Evolutionary conservation across 2,888 invertebrate genomes (phyloP), one percentile per base, ranked within the genome.

Genomic region (Drosophila vallismaia): DNA sequence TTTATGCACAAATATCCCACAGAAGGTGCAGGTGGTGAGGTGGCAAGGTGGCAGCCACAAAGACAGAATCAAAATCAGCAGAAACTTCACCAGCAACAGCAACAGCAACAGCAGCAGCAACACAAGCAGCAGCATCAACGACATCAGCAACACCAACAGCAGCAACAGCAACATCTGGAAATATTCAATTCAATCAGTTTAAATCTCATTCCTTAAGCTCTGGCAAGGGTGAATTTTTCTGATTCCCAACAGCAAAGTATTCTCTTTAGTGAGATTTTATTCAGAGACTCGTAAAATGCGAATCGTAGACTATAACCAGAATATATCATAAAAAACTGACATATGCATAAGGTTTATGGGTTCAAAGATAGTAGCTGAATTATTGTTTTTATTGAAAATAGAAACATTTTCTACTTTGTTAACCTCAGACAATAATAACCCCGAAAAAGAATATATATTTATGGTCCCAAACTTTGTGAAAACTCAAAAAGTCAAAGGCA

Each of bases 171-270:
- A 75, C 81, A 81, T 76, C 74, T 54, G 64, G 64, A 42, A 51
- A 77, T 58, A 66, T 75, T 80, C 77, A 84, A 84, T 80, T 84
- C 78, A 84, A 86, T 84, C 81, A 69, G 70, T 63, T 56, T 38
- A 46, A 50, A 69, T 69, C 71, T 71, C 62, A 7, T 36, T 26
- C 51, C 51, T 48, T 50, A 62, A 71, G 71, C 64, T 56, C 36
- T 36, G 36, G 19, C 55, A 1, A 7, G 38, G 5, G 46, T 19
- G 12, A 29, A 29, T 67, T 79, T 76, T 70, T 68, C 51, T 74
- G 79, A 67, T 71, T 80, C 33, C 9, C 46, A 55, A 24, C 12
- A 60, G 28, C 19, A 56, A 52, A 55, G 10, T 44, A 9, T 24
- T 24, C 29, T 45, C 36, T 63, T 42, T 31, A 48, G 26, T 45